Evolutionary conservation across 2,113 vertebrate genomes (phyloP), one percentile per base, ranked within the genome.

Genomic region (Hassar affinis): DNA sequence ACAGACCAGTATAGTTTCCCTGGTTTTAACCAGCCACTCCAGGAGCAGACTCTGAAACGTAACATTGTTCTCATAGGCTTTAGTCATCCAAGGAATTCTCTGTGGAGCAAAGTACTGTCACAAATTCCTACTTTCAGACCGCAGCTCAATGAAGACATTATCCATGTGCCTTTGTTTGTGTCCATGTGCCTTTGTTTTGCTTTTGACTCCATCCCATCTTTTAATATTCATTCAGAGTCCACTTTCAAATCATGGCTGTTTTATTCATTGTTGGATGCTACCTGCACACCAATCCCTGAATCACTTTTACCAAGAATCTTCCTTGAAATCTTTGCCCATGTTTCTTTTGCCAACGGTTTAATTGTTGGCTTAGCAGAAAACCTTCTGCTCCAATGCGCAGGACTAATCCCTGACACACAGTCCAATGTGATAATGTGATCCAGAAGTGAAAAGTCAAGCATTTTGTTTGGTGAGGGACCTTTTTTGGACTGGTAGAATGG

Each of bases 1-100:
- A 86, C 84, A 76, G 25, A 38, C 79, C 68, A 84, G 80, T 38
- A 57, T 59, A 68, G 54, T 57, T 84, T 87, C 75, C 20, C 57
- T 84, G 56, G 87, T 64, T 30, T n/a, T 59, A 59, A 59, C 30
- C 61, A 64, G 12, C 27, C n/a, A 64, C 27, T 15, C 3, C 61
- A 42, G 20, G 7, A 68, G 62, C 11, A 27, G n/a, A 30, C 11
- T 61, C 59, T 61, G 11, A 42, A 62, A 27, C 5, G 5, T 33
- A 30, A 27, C 15, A 62, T 14, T 33, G 17, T 64, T 5, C 14
- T 35, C 6, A 61, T 14, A 30, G 0, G 12, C 25, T 61, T 5
- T 64, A 64, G 5, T 33, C 62, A 30, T 33, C 49, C 68, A 69
- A 7, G 42, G 6, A 42, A 8, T 17, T 42, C 17, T 38, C 20